Evolutionary conservation across 2,888 invertebrate genomes (phyloP).

Genomic region (Troides oblongomaculatus): DNA sequence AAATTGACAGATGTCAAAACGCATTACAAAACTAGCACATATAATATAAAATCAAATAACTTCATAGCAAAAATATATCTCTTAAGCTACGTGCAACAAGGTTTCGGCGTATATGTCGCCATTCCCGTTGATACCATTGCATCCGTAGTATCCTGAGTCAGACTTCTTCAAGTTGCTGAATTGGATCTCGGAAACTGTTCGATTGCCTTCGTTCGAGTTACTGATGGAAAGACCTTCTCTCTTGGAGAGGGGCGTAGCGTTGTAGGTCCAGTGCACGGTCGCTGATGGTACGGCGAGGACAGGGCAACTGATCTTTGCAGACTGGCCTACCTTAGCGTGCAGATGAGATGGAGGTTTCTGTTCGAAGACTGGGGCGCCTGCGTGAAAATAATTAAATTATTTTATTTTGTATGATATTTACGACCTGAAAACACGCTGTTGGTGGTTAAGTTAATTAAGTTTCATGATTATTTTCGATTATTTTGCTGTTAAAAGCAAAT

Average conservation of each 20-base stretch:
- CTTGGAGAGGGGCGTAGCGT: slow-evolving; percentile 46
- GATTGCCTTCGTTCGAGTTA: slow-evolving; percentile 24
- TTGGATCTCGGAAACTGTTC: slow-evolving; percentile 44
- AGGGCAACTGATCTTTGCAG: slow-evolving; percentile 56
- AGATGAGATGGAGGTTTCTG: slow-evolving; percentile 22
- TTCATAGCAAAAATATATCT: not conserved
- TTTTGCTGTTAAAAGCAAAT: no score
- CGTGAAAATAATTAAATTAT: not conserved
- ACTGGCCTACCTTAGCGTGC: slow-evolving; percentile 16
- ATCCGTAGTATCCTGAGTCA: slow-evolving; percentile 64
- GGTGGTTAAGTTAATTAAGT: no score
- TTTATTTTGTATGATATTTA: no score
- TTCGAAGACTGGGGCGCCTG: slow-evolving; percentile 21
- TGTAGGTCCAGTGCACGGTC: slow-evolving; percentile 50
- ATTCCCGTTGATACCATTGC: slow-evolving; percentile 49
- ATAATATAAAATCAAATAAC: no score
- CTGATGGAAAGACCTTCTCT: slow-evolving; percentile 36
- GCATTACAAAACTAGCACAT: not conserved
- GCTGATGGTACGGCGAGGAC: slow-evolving; percentile 49
- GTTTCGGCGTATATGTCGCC: slow-evolving; percentile 54
- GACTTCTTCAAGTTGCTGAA: slow-evolving; percentile 49
- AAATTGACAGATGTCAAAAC: not conserved
- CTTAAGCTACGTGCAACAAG: slow-evolving; percentile 36
- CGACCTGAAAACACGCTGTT: no score
- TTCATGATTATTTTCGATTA: no score